These are phyloP conservation scores for Pavo muticus DNA, from an alignment of 2,113 vertebrate species.

Conservation along the genomic window DNA sequence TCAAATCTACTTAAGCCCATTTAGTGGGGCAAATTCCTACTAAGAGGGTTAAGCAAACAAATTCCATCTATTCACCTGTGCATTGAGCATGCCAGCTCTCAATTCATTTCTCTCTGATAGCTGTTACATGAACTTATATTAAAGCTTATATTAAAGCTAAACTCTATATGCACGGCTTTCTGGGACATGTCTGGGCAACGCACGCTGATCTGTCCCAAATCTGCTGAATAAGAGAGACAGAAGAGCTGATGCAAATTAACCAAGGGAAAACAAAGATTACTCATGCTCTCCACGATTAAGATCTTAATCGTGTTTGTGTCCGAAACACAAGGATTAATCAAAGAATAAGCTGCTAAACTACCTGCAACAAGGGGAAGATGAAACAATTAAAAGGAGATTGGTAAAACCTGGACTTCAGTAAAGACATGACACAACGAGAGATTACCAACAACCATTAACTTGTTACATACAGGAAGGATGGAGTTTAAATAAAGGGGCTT, in stretches of 20 bases:
- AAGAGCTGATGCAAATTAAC: neutral
- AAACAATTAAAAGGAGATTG: neutral
- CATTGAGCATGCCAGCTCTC: neutral
- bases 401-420: neutral
- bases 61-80: neutral
- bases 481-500: neutral
- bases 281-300: neutral
- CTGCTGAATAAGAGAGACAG: neutral
- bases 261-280: neutral
- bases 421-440: neutral
- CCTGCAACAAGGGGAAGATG: neutral
- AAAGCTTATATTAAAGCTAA: neutral
- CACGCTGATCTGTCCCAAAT: neutral
- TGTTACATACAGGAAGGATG: neutral
- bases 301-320: neutral
- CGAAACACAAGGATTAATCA: neutral
- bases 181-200: neutral
- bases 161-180: neutral
- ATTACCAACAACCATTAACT: neutral
- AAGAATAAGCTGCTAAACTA: neutral
- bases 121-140: neutral
- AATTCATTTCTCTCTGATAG: neutral
- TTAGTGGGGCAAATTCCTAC: neutral
- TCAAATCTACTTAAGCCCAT: neutral
- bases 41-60: neutral